Evolutionary conservation across 2,797 vertebrate genomes (phyloP).

Genomic region (Etheostoma perlongum): DNA sequence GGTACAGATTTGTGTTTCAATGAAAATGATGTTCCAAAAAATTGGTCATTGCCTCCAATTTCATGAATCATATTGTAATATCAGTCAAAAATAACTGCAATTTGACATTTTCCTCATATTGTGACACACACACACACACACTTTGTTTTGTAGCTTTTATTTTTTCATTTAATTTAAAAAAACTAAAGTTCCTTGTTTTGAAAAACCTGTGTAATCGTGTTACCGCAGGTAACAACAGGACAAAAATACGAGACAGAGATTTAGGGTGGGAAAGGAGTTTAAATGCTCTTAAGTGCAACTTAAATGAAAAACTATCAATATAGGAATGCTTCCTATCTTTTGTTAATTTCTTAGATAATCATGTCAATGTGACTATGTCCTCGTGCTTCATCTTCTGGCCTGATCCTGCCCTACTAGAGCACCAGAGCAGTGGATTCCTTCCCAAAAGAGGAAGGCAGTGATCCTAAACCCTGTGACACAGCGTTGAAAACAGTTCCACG

Average conservation of each 20-base stretch:
- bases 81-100: too few species aligned
- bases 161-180: neutral
- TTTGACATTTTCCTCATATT: too few species aligned
- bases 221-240: too few species aligned
- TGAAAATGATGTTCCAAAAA: too few species aligned
- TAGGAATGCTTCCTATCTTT: neutral
- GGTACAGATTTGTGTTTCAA: too few species aligned
- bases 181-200: neutral
- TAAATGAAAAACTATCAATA: neutral
- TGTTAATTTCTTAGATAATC: neutral
- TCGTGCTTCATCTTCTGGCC: neutral
- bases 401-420: conserved; percentile 3
- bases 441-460: conserved; percentile 55
- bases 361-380: neutral
- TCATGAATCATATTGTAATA: too few species aligned
- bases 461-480: conserved; percentile 71
- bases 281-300: too few species aligned
- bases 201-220: neutral
- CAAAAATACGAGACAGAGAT: neutral
- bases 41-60: too few species aligned
- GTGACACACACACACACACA: too few species aligned
- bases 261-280: neutral
- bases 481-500: conserved; percentile 40
- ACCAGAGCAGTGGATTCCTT: conserved; percentile 17
- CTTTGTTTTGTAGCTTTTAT: neutral